These are phyloP conservation scores for Pocillopora grandis DNA, from an alignment of 92 coral and sea anemone genomes.

Conservation along the genomic window DNA sequence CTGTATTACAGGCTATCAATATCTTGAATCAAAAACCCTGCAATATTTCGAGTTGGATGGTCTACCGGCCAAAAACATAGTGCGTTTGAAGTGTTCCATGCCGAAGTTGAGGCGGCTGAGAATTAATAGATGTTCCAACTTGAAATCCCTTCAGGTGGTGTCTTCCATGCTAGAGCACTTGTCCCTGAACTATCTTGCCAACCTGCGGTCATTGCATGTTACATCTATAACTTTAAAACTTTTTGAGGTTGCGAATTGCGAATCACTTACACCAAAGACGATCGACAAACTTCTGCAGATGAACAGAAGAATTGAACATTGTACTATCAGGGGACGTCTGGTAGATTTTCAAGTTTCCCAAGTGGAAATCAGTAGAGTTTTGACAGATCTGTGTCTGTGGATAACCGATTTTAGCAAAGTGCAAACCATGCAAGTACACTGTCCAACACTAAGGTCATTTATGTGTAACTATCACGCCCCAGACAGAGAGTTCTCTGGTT, in stretches of 20 bases:
- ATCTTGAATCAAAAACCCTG: constrained; percentile 38
- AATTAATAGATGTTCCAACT: constrained; percentile 16
- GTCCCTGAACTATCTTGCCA: constrained; percentile 6
- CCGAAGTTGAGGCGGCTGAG: constrained; percentile 13
- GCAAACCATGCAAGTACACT: constrained; percentile 25
- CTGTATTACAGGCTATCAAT: constrained; percentile 38
- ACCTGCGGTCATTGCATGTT: constrained; percentile 31
- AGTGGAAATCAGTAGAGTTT: not conserved
- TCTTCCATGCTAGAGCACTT: constrained; percentile 18
- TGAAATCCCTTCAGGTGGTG: constrained; percentile 21
- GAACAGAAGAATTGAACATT: constrained; percentile 18
- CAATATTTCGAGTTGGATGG: constrained; percentile 25
- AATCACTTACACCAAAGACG: constrained; percentile 21
- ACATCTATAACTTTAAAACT: constrained; percentile 19
- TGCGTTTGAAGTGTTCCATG: constrained; percentile 36
- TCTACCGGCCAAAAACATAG: constrained; percentile 28
- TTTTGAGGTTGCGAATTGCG: constrained; percentile 27
- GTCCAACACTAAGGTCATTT: constrained; percentile 30
- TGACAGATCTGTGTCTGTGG: constrained; percentile 30
- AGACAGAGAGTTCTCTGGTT: not conserved
- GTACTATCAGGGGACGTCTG: constrained; percentile 27
- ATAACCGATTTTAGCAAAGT: constrained; percentile 20
- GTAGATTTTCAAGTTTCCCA: constrained; percentile 3
- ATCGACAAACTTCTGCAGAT: constrained; percentile 6
- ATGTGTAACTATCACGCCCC: constrained; percentile 10